phyloP scores from a whole-genome alignment of 1,140 invertebrate species.

The Halyomorpha halys region DNA sequence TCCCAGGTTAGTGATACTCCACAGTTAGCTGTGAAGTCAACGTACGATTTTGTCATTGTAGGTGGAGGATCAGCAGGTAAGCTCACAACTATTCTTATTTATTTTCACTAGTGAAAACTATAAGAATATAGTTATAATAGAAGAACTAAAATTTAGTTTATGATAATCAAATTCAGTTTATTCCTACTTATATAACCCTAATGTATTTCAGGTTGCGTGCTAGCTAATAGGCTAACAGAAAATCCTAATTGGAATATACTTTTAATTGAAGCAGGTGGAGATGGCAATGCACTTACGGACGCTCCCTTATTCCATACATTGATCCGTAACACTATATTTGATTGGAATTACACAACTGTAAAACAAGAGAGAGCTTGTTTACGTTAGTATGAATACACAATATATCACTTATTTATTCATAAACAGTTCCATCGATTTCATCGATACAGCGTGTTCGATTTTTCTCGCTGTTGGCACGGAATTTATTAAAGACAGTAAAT shows the following conservation, averaged over 20 bases:
- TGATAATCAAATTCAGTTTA: no score
- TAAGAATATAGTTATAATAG: no score
- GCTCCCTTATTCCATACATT: neutral
- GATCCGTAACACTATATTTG: neutral
- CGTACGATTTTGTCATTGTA: neutral
- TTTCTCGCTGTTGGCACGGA: no score
- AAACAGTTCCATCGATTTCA: no score
- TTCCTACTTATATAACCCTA: no score
- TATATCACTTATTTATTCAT: no score
- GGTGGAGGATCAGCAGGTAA: neutral
- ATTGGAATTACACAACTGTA: neutral
- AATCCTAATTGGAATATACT: neutral
- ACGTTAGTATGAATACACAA: neutral
- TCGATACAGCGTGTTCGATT: no score
- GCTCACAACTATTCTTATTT: no score
- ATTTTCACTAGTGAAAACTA: no score
- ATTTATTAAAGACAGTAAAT: no score
- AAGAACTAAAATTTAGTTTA: no score
- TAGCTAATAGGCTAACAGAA: conserved; percentile 41
- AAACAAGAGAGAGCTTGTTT: neutral
- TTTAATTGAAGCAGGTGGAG: neutral
- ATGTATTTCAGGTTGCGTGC: neutral
- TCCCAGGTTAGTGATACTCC: neutral
- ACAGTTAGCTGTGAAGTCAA: neutral
- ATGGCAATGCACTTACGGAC: neutral